A percentile compares a stretch with the other conserved stretches of the same genome.
Evolutionary conservation across 2,797 vertebrate species (phyloP).

Genomic region (Clarias pachynema): DNA sequence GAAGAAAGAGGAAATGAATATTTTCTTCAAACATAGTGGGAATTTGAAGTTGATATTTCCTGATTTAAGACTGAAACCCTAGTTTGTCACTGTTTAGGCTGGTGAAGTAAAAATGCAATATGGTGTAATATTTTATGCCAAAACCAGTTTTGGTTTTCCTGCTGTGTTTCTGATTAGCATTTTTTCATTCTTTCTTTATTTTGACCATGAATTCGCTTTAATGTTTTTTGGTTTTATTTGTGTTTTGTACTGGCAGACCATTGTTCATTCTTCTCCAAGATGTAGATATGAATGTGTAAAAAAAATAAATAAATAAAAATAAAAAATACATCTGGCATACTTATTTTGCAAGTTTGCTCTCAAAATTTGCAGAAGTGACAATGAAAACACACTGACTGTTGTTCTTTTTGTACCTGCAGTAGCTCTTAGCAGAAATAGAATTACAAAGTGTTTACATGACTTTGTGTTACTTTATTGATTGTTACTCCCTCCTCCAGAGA

Average conservation of each 20-base stretch:
- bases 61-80: neutral
- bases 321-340: neutral
- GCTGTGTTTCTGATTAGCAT: neutral
- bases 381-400: slow-evolving; percentile 1
- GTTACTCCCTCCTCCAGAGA: slow-evolving; percentile 62
- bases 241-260: neutral
- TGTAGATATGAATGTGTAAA: too few relatives aligned
- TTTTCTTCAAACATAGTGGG: neutral
- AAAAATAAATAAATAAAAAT: neutral
- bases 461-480: slow-evolving; percentile 80
- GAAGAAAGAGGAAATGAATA: neutral
- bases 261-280: too few relatives aligned
- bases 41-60: neutral
- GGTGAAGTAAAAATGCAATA: neutral
- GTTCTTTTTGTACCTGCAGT: slow-evolving; percentile 70
- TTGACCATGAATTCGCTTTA: too few relatives aligned
- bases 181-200: neutral
- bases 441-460: slow-evolving; percentile 80
- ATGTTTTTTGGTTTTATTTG: neutral
- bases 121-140: neutral
- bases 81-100: neutral
- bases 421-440: slow-evolving; percentile 70
- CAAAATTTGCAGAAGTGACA: neutral
- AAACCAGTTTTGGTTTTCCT: neutral
- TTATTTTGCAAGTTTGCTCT: neutral